Evolutionary conservation across 2,888 invertebrate genomes (phyloP), one percentile per base, ranked within the genome.

Genomic region (Andrena minutula): DNA sequence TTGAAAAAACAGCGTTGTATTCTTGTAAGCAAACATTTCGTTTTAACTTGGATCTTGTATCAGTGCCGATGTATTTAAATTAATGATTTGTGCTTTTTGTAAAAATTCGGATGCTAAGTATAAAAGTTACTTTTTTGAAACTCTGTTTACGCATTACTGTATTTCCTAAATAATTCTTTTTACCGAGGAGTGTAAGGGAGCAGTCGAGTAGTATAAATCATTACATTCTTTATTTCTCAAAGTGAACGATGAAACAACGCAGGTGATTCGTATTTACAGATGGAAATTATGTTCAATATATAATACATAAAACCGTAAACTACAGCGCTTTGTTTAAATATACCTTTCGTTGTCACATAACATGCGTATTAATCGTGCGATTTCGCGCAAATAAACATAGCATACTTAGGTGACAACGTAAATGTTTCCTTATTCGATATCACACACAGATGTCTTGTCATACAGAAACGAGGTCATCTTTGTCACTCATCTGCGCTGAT

Each of bases 401-500:
- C 5, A 47, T 28, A 63, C 23, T 60, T 60, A 70, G 60, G 6
- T 63, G 70, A 56, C 30, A 58, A 32, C 8, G 70, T 66, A 41
- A 64, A 51, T n/a, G 53, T 28, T 70, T 12, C 49, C n/a, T 28
- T 28, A 51, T 47, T 66, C 20, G n/a, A 53, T 49, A 74, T 85
- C 61, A 86, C n/a, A 56, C 10, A 30, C 72, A 51, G 23, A 78
- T 60, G 66, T 66, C 69, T 69, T 77, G 64, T 89, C 86, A 89
- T 73, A 88, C 89, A 49, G 88, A 91, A 75, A 90, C 79, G 32
- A 92, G 87, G 49, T 93, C 93, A 65, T 93, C 94, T 61, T 89
- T 93, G 75, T 93, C 93, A 64, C 93, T 94, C 87, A 92, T 91
- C 64, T 93, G 93, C 2, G 93, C 93, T 2, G 92, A 92, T 28